Evolutionary conservation across 2,888 invertebrate genomes (phyloP), one percentile per base, ranked within the genome.

Genomic region (Iphiclides podalirius): DNA sequence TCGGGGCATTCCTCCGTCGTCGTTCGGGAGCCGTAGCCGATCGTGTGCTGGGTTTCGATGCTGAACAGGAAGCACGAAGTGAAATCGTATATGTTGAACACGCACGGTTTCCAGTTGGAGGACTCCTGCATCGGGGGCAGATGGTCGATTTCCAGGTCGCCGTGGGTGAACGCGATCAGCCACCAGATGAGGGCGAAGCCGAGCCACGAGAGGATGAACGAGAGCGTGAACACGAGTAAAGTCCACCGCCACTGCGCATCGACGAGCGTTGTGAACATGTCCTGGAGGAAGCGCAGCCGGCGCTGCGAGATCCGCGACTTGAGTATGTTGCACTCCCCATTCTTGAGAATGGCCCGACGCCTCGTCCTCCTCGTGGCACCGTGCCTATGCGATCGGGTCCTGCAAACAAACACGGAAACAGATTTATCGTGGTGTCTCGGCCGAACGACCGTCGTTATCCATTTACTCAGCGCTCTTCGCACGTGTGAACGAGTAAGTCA

Each of bases 161-260:
- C 96, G 74, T 97, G 96, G 7, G 94, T 93, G 74, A 94, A 95
- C 28, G 94, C 92, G 58, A 97, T 96, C 55, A 96, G 77, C 94
- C 95, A 97, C 95, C 96, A 97, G 55, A 96, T 90, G 31, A 94
- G 88, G 1, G 96, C 96, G 72, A 96, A 97, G 15, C 93, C 90
- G 54, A 96, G 78, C 97, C 97, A 97, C 47, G 95, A 95, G 3
- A 95, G 83, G 35, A 97, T 92, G 78, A 97, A 98, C 52, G 95
- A 95, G 53, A 95, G 89, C 23, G 95, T 92, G 74, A 98, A 97
- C 47, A 96, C 92, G 39, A 96, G 85, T 44, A 98, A 84, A 40
- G 97, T 97, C 93, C 95, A 97, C 52, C 96, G 92, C 98, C 98
- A 98, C 77, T 96, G 94, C 12, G 94, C 93, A 74, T 97, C 98